Conservation (phyloP, 2,113 vertebrate species). For the Hylia prasina region DNA sequence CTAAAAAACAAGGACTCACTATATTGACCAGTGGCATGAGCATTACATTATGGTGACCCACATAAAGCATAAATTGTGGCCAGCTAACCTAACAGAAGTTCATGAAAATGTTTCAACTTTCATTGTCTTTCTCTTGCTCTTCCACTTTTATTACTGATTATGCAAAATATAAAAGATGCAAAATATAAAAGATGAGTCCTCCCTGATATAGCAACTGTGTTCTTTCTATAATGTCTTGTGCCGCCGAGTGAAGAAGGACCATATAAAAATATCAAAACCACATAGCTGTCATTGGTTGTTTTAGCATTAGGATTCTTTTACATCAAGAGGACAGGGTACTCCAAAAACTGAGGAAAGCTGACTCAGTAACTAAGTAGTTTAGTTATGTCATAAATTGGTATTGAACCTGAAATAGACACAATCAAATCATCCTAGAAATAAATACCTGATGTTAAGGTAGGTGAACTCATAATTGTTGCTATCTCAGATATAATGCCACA, state of each 20-base stretch:
- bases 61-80: background rate
- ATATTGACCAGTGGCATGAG: background rate
- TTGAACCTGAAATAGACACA: background rate
- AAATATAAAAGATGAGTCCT: conserved; percentile 8
- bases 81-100: background rate
- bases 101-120: background rate
- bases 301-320: background rate
- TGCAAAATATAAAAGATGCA: no score
- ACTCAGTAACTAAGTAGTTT: background rate
- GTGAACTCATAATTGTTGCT: background rate
- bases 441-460: background rate
- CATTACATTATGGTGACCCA: background rate
- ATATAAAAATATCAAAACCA: background rate
- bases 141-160: background rate
- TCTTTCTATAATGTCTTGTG: background rate
- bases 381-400: background rate
- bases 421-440: background rate
- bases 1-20: background rate
- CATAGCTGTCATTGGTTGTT: background rate
- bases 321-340: background rate
- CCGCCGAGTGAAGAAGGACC: background rate
- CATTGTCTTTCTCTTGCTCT: background rate
- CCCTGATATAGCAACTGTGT: background rate
- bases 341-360: background rate
- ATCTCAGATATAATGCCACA: background rate